These are phyloP conservation scores for Melierax canorus DNA, from an alignment of 2,113 vertebrate species.

Conservation along the genomic window DNA sequence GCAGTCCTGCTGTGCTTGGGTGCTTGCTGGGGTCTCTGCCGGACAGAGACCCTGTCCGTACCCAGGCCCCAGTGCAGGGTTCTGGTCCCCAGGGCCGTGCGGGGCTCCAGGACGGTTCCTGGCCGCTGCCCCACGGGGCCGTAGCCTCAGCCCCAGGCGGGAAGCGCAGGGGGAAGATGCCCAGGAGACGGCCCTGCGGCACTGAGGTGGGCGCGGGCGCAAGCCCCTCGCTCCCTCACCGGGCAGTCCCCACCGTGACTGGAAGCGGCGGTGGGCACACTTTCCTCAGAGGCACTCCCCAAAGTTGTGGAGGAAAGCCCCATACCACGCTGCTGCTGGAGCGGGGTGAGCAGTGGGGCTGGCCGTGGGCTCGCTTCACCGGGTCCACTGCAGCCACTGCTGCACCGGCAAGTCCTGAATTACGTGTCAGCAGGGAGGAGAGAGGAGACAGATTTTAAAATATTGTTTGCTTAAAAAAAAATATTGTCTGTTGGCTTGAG, in stretches of 20 bases:
- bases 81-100: accelerated
- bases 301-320: accelerated
- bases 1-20: no score
- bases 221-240: accelerated
- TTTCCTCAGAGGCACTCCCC: neutral
- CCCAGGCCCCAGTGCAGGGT: neutral
- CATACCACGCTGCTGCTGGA: accelerated
- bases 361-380: neutral
- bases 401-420: neutral
- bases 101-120: neutral
- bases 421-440: neutral
- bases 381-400: neutral
- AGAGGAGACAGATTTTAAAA: neutral
- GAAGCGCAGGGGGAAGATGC: accelerated
- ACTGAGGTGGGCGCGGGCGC: accelerated
- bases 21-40: accelerated
- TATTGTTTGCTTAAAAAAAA: neutral
- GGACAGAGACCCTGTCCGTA: accelerated
- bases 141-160: neutral
- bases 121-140: accelerated
- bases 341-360: neutral
- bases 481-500: neutral
- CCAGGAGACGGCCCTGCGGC: neutral
- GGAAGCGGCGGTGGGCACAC: neutral
- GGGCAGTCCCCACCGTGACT: accelerated